phyloP scores from a whole-genome alignment of 2,797 vertebrate species.

The Rhincodon typus region DNA sequence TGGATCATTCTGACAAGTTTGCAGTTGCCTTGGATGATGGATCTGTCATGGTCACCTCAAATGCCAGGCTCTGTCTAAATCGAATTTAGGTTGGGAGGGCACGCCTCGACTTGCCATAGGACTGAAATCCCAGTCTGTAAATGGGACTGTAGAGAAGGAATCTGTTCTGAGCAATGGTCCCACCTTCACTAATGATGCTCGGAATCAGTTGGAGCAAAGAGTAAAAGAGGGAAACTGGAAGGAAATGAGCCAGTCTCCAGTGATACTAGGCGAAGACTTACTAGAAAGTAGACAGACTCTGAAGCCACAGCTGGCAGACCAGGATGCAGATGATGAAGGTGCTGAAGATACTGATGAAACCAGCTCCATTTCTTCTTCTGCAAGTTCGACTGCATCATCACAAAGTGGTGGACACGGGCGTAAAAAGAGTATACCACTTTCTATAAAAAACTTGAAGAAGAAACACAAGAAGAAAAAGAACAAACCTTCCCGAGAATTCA shows the following conservation, averaged over 20 bases:
- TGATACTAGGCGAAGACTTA: conserved; percentile 51
- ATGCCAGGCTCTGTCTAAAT: no score
- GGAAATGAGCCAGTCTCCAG: conserved; percentile 47
- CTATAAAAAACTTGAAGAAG: conserved; percentile 90
- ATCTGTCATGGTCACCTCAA: conserved; percentile 26
- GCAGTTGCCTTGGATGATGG: conserved; percentile 27
- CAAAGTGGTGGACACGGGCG: conserved; percentile 78
- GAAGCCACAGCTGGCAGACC: conserved; percentile 66
- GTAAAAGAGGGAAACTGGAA: background rate
- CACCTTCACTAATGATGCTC: background rate
- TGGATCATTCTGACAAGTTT: conserved; percentile 30
- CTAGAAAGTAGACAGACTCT: conserved; percentile 47
- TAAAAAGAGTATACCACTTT: conserved; percentile 89
- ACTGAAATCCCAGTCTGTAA: background rate
- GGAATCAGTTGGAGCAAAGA: conserved; percentile 14
- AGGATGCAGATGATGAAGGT: conserved; percentile 85
- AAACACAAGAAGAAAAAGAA: conserved; percentile 98
- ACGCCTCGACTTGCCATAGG: background rate
- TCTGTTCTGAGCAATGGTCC: conserved; percentile 14
- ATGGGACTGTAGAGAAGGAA: conserved; percentile 11
- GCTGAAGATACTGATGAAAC: conserved; percentile 90
- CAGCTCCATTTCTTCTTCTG: conserved; percentile 90
- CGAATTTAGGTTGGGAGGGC: conserved; percentile 7
- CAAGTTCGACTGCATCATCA: conserved; percentile 89
- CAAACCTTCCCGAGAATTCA: conserved; percentile 88